phyloP scores from a whole-genome alignment of 1,140 invertebrate species.

The Drosophila varians region DNA sequence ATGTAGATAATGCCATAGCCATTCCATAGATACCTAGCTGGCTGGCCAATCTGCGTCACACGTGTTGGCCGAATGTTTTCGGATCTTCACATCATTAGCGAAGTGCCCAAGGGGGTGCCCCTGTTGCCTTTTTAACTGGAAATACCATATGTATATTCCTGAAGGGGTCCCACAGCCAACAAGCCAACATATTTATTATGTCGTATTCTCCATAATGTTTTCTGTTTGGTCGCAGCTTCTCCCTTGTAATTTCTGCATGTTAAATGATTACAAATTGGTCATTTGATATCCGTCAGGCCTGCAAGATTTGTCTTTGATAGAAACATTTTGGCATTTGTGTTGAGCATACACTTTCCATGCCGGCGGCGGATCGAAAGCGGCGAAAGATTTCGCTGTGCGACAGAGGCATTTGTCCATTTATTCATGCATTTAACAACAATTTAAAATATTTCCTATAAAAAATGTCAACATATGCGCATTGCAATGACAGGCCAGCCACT shows the following conservation, averaged over 20 bases:
- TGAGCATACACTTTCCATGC: conserved; percentile 54
- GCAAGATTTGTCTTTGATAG: conserved; percentile 7
- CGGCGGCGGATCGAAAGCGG: conserved; percentile 36
- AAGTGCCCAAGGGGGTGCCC: conserved; percentile 46
- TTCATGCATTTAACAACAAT: conserved; percentile 67
- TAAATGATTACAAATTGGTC: conserved; percentile 76
- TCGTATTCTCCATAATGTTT: conserved; percentile 14
- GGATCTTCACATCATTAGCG: conserved; percentile 49
- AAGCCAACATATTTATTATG: conserved; percentile 28
- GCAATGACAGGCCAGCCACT: conserved; percentile 56
- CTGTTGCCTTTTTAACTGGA: conserved; percentile 24
- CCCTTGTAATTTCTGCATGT: conserved; percentile 45
- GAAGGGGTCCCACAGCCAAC: conserved; percentile 3
- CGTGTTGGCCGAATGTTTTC: conserved; percentile 60
- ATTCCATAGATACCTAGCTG: not conserved
- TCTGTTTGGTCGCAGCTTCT: conserved; percentile 18
- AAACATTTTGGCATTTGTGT: conserved; percentile 58
- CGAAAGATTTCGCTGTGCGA: conserved; percentile 5
- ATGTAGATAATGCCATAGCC: conserved; percentile 1
- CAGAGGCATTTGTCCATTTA: conserved; percentile 24
- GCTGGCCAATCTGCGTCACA: conserved; percentile 9
- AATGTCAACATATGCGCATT: conserved; percentile 77
- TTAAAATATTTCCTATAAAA: conserved; percentile 69
- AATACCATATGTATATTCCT: conserved; percentile 10
- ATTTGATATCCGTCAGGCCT: conserved; percentile 63